These are phyloP conservation scores for Hypsibius dujardini DNA, from an alignment of 1,140 invertebrate species.

Conservation along the genomic window DNA sequence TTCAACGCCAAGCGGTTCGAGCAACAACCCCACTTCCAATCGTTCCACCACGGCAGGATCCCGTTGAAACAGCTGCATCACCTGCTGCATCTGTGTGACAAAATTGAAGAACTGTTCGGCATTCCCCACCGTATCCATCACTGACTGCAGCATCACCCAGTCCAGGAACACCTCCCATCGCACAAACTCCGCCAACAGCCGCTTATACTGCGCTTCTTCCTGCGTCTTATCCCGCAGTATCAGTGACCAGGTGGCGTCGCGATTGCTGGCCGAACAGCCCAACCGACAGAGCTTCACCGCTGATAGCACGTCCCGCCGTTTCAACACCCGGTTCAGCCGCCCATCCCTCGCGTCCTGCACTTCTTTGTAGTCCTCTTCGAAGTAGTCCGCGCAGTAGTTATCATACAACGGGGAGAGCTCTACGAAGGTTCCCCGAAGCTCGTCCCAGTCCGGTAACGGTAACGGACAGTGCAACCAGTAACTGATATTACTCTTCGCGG, in stretches of 20 bases:
- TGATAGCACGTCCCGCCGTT: neutral
- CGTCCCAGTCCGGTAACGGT: neutral
- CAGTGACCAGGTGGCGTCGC: neutral
- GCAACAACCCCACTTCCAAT: neutral
- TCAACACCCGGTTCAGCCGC: neutral
- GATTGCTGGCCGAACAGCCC: neutral
- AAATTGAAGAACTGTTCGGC: conserved; percentile 14
- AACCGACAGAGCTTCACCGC: neutral
- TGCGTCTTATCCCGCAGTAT: neutral
- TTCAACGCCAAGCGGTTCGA: neutral
- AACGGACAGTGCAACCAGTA: no score
- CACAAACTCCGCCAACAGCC: neutral
- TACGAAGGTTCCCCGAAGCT: neutral
- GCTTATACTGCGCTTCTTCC: neutral
- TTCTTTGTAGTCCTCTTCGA: neutral
- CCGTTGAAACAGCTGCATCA: neutral
- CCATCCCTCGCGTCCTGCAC: neutral
- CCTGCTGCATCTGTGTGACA: neutral
- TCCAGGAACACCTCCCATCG: neutral
- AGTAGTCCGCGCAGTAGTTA: neutral
- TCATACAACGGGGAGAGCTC: conserved; percentile 10
- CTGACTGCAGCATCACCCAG: neutral
- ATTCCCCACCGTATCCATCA: neutral
- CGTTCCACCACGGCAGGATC: neutral
- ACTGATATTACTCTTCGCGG: no score